Evolutionary conservation across 2,113 vertebrate genomes (phyloP).

Genomic region (Irena cyanogastra): DNA sequence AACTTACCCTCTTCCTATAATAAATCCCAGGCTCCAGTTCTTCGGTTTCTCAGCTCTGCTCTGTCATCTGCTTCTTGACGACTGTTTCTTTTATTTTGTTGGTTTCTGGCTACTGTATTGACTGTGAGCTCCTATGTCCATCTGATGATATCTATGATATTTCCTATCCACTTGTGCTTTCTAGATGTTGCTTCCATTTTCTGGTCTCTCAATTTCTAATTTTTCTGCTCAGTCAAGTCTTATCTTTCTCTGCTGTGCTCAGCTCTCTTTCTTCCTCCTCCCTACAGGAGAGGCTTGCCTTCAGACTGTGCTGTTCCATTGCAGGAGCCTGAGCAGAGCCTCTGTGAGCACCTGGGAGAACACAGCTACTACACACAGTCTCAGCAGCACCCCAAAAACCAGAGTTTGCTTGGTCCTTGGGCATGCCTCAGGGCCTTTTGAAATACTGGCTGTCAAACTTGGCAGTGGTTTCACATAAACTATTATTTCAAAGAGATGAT

Average conservation of each 20-base stretch:
- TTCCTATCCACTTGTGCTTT: not conserved
- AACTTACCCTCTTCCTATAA: not conserved
- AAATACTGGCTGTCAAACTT: not conserved
- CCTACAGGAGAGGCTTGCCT: not conserved
- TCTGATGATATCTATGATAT: not conserved
- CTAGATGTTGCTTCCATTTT: not conserved
- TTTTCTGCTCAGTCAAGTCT: not conserved
- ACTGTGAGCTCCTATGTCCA: not conserved
- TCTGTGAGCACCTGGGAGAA: not conserved
- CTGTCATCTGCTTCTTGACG: fast-evolving
- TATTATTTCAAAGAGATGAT: not conserved
- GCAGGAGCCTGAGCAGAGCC: not conserved
- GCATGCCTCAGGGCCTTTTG: not conserved
- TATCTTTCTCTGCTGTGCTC: not conserved
- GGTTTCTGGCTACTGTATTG: not conserved
- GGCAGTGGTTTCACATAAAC: not conserved
- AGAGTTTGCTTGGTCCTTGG: not conserved
- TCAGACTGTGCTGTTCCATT: fast-evolving
- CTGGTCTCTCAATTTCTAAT: not conserved
- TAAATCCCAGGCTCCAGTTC: not conserved
- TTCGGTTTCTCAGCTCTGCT: not conserved
- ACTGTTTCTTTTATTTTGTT: not conserved
- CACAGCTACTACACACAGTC: not conserved
- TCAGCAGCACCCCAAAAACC: not conserved
- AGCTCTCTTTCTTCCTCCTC: not conserved